A percentile compares a stretch with the other conserved stretches of the same genome.
These are phyloP conservation scores for Psittacula derbiana DNA, from an alignment of 2,797 vertebrate species.

Conservation along the genomic window DNA sequence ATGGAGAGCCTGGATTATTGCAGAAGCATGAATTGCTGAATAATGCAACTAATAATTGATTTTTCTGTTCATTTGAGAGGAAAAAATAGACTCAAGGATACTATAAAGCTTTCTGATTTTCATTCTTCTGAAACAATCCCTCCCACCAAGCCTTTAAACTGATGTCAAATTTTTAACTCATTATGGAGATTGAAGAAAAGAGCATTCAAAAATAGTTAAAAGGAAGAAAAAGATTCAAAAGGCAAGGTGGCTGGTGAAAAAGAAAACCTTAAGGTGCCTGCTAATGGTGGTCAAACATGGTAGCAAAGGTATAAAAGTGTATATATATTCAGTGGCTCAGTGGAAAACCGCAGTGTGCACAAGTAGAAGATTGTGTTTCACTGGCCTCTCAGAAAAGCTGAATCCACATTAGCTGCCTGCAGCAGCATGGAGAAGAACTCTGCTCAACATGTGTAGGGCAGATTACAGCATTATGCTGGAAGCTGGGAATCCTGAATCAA, in stretches of 20 bases:
- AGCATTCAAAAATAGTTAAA: background rate
- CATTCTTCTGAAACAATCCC: background rate
- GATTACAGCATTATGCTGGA: background rate
- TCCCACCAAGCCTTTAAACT: background rate
- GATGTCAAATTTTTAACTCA: background rate
- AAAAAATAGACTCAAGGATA: background rate
- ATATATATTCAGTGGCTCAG: background rate
- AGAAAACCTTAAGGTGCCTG: background rate
- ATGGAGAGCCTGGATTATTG: background rate
- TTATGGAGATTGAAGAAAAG: background rate
- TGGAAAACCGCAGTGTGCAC: background rate
- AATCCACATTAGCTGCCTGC: background rate
- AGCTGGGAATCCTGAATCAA: fast-evolving
- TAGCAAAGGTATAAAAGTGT: background rate
- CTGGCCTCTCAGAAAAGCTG: background rate
- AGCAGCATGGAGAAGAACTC: background rate
- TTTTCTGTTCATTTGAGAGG: background rate
- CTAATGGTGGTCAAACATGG: background rate
- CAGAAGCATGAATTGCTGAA: background rate
- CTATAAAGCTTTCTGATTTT: background rate
- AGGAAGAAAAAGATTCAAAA: background rate
- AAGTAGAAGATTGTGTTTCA: fast-evolving
- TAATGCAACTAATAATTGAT: background rate
- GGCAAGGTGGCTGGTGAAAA: background rate
- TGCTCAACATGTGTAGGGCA: background rate